Base-by-base conservation (phyloP, 2,888 invertebrate genomes). In the Helicoverpa assulta region DNA sequence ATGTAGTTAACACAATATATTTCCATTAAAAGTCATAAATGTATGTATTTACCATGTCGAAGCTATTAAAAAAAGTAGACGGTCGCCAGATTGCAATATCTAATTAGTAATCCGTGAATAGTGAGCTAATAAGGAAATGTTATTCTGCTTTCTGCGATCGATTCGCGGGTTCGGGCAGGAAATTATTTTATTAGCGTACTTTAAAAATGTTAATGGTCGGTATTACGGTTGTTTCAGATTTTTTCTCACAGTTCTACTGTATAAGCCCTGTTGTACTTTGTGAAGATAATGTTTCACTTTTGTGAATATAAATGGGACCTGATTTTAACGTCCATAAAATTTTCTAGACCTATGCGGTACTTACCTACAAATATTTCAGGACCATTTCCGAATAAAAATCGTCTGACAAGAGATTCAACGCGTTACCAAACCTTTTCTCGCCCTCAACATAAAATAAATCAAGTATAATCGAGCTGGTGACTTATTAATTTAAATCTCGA, bases 141-240 rank as follows among this genome's bases (percentile, higher is more conserved):
- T 51, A 75, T 61, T 52, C 60, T 61, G 50, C 66, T 43, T 57
- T 55, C 63, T 54, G 18, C 50, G 51, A 61, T 76, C 50, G n/a
- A 65, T 69, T 73, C 53, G 55, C 55, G 18, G 52, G 61, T 68
- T 73, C 76, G 68, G 64, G 18, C 40, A 65, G 76, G 69, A 76
- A 76, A 76, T 76, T 69, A 58, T 73, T 76, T 73, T 59, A 69
- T 62, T 63, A 14, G 19, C 26, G 18, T 53, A 58, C 10, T 12
- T n/a, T 55, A 55, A 58, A 76, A 71, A 60, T 67, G 55, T 62
- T 40, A 51, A 72, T 51, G 5, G 57, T 40, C 59, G 29, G 40
- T 59, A 64, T 61, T 55, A 57, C 47, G 18, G 29, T 53, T 51
- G 16, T 67, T 52, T 43, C 26, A 52, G 53, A 59, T 55, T 64